These are phyloP conservation scores for Margarornis squamiger DNA, from an alignment of 2,797 vertebrate genomes.

Conservation along the genomic window DNA sequence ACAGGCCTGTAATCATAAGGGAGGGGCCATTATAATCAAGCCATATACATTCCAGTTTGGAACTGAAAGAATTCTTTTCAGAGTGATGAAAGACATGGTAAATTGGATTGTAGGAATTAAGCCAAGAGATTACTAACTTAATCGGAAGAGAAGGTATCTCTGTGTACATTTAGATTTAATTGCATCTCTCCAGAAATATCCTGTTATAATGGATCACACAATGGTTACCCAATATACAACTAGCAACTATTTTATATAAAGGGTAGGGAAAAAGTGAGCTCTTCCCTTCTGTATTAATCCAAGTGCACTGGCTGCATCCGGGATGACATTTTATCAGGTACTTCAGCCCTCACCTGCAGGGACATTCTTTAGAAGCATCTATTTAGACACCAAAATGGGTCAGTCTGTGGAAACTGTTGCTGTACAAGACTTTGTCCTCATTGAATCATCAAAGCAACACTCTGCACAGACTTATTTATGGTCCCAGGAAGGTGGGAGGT, in stretches of 20 bases:
- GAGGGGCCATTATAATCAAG: not conserved
- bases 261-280: not conserved
- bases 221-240: not conserved
- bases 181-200: not conserved
- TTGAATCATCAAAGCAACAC: not conserved
- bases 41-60: not conserved
- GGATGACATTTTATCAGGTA: not conserved
- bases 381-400: not conserved
- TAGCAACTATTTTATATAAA: not conserved
- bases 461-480: not conserved
- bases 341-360: not conserved
- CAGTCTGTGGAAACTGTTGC: not conserved
- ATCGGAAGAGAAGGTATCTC: not conserved
- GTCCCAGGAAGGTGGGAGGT: not conserved
- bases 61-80: constrained; percentile 24
- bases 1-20: not conserved
- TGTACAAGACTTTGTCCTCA: not conserved
- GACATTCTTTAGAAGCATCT: not conserved
- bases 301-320: not conserved
- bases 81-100: not conserved
- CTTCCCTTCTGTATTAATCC: not conserved
- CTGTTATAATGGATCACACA: not conserved
- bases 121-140: constrained; percentile 3
- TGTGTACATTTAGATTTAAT: not conserved
- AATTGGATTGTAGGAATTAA: not conserved